phyloP scores from a whole-genome alignment of 2,888 invertebrate genomes.

The Camponotus fellah region DNA sequence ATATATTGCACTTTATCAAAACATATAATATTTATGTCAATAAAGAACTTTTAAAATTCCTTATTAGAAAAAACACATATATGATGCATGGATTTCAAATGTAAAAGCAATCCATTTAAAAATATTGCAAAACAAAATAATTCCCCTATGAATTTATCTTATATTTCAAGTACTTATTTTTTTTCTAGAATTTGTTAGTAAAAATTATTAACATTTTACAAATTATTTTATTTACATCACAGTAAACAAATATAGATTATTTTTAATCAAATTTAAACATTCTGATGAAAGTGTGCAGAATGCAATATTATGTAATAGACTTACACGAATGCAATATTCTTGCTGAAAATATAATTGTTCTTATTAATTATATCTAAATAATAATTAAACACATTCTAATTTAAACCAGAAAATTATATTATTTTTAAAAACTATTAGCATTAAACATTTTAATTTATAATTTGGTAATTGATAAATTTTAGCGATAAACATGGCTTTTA shows the following conservation, averaged over 20 bases:
- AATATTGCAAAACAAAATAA: not conserved
- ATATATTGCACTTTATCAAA: not conserved
- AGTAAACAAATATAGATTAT: constrained; percentile 63
- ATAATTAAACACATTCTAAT: constrained; percentile 8
- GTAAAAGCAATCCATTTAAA: constrained; percentile 10
- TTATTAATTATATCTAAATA: constrained; percentile 63
- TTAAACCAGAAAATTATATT: constrained; percentile 8
- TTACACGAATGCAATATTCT: constrained; percentile 86
- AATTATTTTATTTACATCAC: constrained; percentile 61
- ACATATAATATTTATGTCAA: not conserved
- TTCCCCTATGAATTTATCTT: constrained; percentile 56
- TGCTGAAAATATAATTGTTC: constrained; percentile 84
- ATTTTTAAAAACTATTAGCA: not conserved
- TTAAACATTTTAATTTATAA: not conserved
- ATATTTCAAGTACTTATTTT: constrained; percentile 61
- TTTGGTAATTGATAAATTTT: not conserved
- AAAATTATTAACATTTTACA: constrained; percentile 60
- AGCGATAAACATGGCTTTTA: not conserved
- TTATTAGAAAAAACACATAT: constrained; percentile 14
- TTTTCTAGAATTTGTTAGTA: constrained; percentile 63
- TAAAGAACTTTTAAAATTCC: not conserved
- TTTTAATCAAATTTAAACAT: constrained; percentile 69
- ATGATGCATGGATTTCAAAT: not conserved
- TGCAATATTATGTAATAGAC: constrained; percentile 80
- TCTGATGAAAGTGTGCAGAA: constrained; percentile 66